Percentiles rank a stretch among this genome's conserved stretches.
phyloP scores from a whole-genome alignment of 2,113 vertebrate genomes.

The Heptranchias perlo region DNA sequence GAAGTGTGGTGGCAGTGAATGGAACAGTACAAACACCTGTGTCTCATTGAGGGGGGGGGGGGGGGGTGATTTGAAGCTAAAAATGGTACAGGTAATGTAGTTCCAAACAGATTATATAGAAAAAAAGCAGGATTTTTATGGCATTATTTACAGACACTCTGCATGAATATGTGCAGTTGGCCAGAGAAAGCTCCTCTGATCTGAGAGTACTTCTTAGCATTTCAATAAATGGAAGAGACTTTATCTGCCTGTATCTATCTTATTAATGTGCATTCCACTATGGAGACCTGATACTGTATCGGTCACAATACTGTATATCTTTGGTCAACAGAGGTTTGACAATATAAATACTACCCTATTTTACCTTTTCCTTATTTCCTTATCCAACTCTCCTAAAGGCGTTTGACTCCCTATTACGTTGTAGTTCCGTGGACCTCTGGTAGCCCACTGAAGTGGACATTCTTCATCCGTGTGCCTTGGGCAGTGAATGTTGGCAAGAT shows the following conservation, averaged over 20 bases:
- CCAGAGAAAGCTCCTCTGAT: too few relatives aligned
- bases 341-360: not conserved
- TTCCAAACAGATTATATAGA: not conserved
- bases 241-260: not conserved
- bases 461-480: not conserved
- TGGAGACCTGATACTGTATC: not conserved
- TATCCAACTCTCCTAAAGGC: not conserved
- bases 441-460: not conserved
- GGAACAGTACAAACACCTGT: not conserved
- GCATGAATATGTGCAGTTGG: not conserved
- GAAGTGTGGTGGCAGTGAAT: not conserved
- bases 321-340: not conserved
- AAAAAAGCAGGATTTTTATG: not conserved
- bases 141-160: not conserved
- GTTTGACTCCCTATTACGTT: not conserved
- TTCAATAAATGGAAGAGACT: not conserved
- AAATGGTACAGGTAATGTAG: not conserved
- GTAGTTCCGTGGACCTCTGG: not conserved
- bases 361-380: not conserved
- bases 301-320: not conserved
- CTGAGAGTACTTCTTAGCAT: not conserved
- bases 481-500: not conserved
- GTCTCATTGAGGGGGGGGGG: not conserved
- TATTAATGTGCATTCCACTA: not conserved
- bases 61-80: not conserved